Evolutionary conservation across 2,797 vertebrate genomes (phyloP).

Genomic region (Dromococcyx pavoninus): DNA sequence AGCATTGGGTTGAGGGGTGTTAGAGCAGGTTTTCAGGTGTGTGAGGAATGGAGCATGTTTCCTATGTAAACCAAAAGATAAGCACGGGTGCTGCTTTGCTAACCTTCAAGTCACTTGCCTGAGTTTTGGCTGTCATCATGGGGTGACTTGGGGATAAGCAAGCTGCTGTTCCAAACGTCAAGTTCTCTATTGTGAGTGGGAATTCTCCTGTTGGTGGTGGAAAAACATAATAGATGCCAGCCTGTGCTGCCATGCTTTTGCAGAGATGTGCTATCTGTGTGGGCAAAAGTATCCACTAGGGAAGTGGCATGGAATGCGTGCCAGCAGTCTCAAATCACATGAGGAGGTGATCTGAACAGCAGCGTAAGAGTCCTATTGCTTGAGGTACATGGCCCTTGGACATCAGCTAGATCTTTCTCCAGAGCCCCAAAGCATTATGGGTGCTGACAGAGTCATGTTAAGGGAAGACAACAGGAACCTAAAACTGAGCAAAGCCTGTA

Average conservation of each 20-base stretch:
- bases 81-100: neutral
- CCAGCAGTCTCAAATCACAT: neutral
- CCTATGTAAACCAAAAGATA: neutral
- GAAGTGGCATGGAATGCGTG: neutral
- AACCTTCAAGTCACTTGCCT: neutral
- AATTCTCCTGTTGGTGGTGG: neutral
- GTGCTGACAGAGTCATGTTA: neutral
- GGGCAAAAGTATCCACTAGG: neutral
- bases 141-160: neutral
- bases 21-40: neutral
- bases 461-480: neutral
- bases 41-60: neutral
- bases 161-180: neutral
- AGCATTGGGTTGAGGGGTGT: neutral
- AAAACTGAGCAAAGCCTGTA: neutral
- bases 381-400: neutral
- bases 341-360: fast-evolving
- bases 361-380: neutral
- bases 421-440: neutral
- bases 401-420: neutral
- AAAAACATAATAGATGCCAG: neutral
- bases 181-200: neutral
- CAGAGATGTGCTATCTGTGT: neutral
- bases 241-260: neutral
- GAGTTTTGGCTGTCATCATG: neutral